These are phyloP conservation scores for Hyposmocoma kahamanoa DNA, from an alignment of 1,140 invertebrate species.

Conservation along the genomic window DNA sequence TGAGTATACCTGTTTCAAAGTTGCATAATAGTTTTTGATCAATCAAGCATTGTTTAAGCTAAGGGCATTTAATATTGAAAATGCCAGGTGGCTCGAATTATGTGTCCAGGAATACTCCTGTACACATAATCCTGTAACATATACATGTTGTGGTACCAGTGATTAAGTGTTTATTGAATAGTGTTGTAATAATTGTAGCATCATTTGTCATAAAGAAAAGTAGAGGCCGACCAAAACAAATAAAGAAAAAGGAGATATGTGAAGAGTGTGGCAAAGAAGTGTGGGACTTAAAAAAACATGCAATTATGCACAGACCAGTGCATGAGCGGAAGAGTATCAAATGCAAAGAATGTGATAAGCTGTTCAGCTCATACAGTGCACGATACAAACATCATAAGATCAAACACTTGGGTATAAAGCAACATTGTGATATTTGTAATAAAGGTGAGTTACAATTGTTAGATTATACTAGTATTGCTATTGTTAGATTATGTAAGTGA, in stretches of 20 bases:
- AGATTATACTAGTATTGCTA: background rate
- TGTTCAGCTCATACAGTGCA: slow-evolving; percentile 27
- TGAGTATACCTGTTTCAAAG: too few species aligned
- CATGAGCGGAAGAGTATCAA: slow-evolving; percentile 23
- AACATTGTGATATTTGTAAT: slow-evolving; percentile 44
- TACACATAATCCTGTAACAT: background rate
- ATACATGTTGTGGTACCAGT: background rate
- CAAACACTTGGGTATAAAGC: slow-evolving; percentile 48
- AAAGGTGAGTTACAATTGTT: slow-evolving; percentile 36
- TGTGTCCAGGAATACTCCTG: background rate
- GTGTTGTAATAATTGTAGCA: background rate
- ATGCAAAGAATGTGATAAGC: slow-evolving; percentile 46
- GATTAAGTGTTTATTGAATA: background rate
- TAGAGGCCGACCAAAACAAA: background rate
- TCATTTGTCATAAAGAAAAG: background rate
- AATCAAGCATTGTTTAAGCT: background rate
- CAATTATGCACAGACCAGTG: slow-evolving; percentile 23
- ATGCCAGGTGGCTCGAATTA: slow-evolving; percentile 12
- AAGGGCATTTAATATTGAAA: background rate
- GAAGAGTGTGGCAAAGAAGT: slow-evolving; percentile 55
- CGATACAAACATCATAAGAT: slow-evolving; percentile 39
- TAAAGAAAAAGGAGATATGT: slow-evolving; percentile 28
- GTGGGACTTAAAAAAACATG: slow-evolving; percentile 37
- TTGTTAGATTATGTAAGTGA: background rate
- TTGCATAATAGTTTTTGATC: too few species aligned